Base-by-base conservation (phyloP, 2,888 invertebrate genomes). In the Oxyscelio sp. region DNA sequence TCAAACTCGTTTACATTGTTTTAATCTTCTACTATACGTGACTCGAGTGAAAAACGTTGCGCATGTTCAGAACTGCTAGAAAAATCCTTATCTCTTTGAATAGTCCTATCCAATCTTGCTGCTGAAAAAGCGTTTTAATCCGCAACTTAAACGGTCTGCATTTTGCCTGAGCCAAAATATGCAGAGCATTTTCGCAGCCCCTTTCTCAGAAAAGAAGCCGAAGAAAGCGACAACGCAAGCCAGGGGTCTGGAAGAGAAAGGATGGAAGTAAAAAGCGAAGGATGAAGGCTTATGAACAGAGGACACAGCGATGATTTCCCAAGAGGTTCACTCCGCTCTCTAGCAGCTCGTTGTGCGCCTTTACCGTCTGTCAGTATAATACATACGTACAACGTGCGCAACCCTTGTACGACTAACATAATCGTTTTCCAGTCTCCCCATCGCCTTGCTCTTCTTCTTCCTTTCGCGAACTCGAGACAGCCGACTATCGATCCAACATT, bases 281-380 rank as follows among this genome's bases (percentile, higher is more conserved):
- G 77, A 74, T 52, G 77, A 58, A 68, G 63, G 85, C 78, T 81
- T 82, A 85, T 78, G 78, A 83, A 63, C 75, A 50, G 58, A 83
- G 78, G 83, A 83, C 83, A 73, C 78, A n/a, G n/a, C 68, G 50
- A 87, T 87, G 87, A 87, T 87, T 87, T 87, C 87, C 87, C 85
- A 68, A 66, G 87, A 79, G 85, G 40, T 79, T 15, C 48, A 54
- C 70, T 82, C 24, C 61, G 38, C 84, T 77, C 43, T 40, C 71
- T 81, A 31, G 61, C 68, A 75, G 75, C 74, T 78, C 75, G 77
- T 79, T 75, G 45, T 21, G 31, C 50, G 78, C 68, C 70, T 83
- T 83, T 71, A 74, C 70, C 65, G 70, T 75, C 74, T 70, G 70
- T 74, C 66, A 80, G 75, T 71, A 80, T 80, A 75, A 85, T 73